Evolutionary conservation across 2,113 vertebrate species (phyloP).

Genomic region (Nothoprocta pentlandii): DNA sequence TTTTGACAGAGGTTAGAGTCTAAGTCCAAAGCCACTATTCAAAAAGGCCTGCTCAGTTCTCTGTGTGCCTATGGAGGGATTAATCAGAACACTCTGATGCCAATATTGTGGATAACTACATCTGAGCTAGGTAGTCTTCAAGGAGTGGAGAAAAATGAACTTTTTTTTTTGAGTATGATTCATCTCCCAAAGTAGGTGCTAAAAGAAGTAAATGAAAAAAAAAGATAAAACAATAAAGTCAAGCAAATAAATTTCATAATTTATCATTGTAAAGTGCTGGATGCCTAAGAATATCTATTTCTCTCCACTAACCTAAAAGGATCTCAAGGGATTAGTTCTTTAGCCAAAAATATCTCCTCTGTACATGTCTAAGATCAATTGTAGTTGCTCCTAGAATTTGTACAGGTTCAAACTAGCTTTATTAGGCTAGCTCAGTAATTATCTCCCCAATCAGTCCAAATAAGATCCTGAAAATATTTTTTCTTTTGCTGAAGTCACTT

Average conservation of each 20-base stretch:
- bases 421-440: background rate
- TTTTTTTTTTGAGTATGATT: background rate
- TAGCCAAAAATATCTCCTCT: background rate
- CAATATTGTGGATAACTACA: background rate
- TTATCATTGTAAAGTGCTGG: background rate
- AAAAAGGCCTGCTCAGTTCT: background rate
- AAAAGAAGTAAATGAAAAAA: background rate
- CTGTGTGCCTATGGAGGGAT: background rate
- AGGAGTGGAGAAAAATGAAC: background rate
- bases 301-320: background rate
- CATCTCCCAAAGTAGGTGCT: background rate
- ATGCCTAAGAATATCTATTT: background rate
- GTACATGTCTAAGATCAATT: background rate
- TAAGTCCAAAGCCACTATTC: background rate
- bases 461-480: background rate
- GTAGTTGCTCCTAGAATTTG: background rate
- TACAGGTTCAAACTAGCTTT: background rate
- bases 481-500: background rate
- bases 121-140: background rate
- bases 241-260: background rate
- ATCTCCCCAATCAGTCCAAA: background rate
- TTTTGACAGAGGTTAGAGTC: background rate
- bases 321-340: background rate
- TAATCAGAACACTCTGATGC: background rate
- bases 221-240: background rate